These are phyloP conservation scores for Meteorus cinctellus DNA, from an alignment of 2,888 invertebrate species.

Conservation along the genomic window DNA sequence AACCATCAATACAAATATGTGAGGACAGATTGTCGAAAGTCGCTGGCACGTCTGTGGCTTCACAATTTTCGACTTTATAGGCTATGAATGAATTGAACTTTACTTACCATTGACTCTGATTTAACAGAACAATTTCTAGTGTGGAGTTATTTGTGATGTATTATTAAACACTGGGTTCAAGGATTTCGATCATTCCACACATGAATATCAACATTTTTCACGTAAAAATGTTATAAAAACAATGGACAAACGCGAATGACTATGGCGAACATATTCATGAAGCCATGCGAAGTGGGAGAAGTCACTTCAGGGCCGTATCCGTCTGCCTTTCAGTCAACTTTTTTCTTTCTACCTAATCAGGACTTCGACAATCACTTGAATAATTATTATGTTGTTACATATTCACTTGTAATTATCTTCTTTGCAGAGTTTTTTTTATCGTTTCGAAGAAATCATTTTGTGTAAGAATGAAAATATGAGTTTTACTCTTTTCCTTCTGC, in stretches of 20 bases:
- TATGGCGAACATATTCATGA: conserved; percentile 60
- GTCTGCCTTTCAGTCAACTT: conserved; percentile 10
- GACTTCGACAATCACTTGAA: too few relatives aligned
- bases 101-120: conserved; percentile 59
- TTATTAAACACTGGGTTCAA: conserved; percentile 8
- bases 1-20: background rate
- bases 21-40: conserved; percentile 61
- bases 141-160: background rate
- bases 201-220: conserved; percentile 29
- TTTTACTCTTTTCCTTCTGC: too few relatives aligned
- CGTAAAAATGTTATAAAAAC: conserved; percentile 39
- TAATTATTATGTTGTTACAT: too few relatives aligned
- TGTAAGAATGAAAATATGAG: too few relatives aligned
- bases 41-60: conserved; percentile 54
- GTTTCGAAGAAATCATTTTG: too few relatives aligned
- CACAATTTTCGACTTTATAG: conserved; percentile 61
- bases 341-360: too few relatives aligned
- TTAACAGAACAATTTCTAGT: conserved; percentile 1
- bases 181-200: conserved; percentile 25
- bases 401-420: too few relatives aligned
- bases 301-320: conserved; percentile 53
- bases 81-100: conserved; percentile 48
- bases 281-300: conserved; percentile 50
- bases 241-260: conserved; percentile 50
- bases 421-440: too few relatives aligned